Evolutionary conservation across 2,113 vertebrate species (phyloP), one percentile per base, ranked within the genome.

Genomic region (Bufo bufo): DNA sequence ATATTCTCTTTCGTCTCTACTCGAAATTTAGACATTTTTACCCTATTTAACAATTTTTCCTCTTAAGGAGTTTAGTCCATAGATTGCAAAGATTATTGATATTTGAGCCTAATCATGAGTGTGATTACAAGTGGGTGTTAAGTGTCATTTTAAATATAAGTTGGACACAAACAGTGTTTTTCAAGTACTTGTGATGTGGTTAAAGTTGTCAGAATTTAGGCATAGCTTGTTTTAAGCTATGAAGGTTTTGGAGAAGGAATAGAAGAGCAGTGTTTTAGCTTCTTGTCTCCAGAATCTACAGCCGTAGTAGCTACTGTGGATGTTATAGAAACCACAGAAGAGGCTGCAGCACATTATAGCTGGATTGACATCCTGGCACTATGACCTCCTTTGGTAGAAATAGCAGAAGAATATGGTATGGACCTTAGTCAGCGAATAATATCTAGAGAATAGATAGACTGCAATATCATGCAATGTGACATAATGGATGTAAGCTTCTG

Each of bases 51-150:
- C 16, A 77, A 20, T 50, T 82, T 63, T 47, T 4, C 33, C 43
- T 43, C 19, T 4, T 49, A 63, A 1, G 2, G 16, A 82, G 20
- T 65, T 63, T 65, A 65, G 80, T 49, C 59, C 80, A 65, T 50
- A 82, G 19, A 65, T 63, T 84, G 82, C 20, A 33, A 54, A 33
- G 50, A 89, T 90, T 85, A 89, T 90, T 89, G 88, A 93, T 92
- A 92, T 92, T 92, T 90, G 88, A 89, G 91, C 90, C 89, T 89
- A 92, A 90, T 91, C 91, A 91, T 91, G 90, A 90, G 92, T 86
- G 75, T 92, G 92, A 93, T 93, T 92, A 92, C 87, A 90, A 93
- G 90, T 84, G 91, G 90, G 91, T 92, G 91, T 92, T 92, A 89
- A 89, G 86, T 80, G 85, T 90, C 87, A 90, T 92, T 91, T 91